phyloP scores from a whole-genome alignment of 2,797 vertebrate genomes.

The Margarornis squamiger region DNA sequence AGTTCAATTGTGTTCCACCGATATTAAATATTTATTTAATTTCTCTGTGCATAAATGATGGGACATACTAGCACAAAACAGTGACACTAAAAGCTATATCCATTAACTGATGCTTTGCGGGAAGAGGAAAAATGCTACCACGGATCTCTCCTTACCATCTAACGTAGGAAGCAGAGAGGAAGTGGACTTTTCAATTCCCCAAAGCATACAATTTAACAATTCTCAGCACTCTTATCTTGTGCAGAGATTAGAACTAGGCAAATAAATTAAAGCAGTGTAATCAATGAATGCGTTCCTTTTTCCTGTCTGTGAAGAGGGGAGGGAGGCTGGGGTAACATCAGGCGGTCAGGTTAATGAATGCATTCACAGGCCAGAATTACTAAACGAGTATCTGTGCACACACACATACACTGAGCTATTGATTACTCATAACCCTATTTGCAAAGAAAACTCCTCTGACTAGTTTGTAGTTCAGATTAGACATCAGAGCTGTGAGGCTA shows the following conservation, averaged over 20 bases:
- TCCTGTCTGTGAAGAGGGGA: neutral
- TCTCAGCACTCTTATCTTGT: constrained; percentile 28
- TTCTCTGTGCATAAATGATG: neutral
- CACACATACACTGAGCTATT: neutral
- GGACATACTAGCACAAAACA: neutral
- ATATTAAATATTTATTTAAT: constrained; percentile 10
- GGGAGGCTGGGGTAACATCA: neutral
- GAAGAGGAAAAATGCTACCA: neutral
- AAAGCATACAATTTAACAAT: neutral
- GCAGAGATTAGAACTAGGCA: constrained; percentile 1
- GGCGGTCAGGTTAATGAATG: constrained; percentile 29
- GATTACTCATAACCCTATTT: constrained; percentile 29
- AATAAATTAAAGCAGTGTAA: constrained; percentile 48
- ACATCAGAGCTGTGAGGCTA: neutral
- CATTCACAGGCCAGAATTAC: neutral
- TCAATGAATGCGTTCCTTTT: constrained; percentile 40
- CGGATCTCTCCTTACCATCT: neutral
- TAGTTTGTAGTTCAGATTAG: constrained; percentile 14
- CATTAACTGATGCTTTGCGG: neutral
- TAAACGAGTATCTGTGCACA: constrained; percentile 1
- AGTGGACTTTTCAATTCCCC: constrained; percentile 6
- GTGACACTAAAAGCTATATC: neutral
- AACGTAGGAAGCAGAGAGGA: neutral
- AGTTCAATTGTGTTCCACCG: neutral
- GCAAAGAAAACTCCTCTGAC: neutral